A percentile compares a stretch with the other conserved stretches of the same genome.
Conservation (phyloP, 2,888 invertebrate species). For the Thysanoteuthis rhombus region DNA sequence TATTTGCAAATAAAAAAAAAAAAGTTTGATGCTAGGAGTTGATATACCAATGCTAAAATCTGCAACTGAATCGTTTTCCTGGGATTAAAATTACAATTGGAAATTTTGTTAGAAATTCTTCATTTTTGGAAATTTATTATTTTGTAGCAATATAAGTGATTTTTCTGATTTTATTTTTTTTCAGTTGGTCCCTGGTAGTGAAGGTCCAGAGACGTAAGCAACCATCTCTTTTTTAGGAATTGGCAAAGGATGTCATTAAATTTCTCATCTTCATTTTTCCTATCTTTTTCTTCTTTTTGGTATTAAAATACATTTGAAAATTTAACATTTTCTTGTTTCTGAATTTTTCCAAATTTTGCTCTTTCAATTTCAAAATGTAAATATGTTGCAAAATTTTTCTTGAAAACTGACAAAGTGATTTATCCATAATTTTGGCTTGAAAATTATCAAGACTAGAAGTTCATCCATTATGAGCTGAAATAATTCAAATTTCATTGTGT, state of each 20-base stretch:
- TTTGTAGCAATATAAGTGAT: background rate
- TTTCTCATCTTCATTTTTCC: background rate
- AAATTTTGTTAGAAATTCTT: background rate
- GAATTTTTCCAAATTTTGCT: background rate
- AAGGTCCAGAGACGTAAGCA: slow-evolving; percentile 55
- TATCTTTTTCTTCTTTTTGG: background rate
- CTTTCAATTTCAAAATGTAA: too few species aligned
- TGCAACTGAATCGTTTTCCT: too few species aligned
- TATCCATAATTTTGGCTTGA: too few species aligned
- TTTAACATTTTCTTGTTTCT: background rate
- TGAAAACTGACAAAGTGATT: too few species aligned
- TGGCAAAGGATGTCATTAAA: background rate
- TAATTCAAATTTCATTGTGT: too few species aligned
- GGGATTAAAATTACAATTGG: too few species aligned
- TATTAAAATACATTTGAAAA: background rate
- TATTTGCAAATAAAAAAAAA: too few species aligned
- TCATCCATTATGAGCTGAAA: too few species aligned
- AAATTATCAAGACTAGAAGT: too few species aligned
- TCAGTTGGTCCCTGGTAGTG: slow-evolving; percentile 64
- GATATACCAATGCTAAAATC: too few species aligned
- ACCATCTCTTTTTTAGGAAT: background rate
- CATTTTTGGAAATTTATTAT: background rate
- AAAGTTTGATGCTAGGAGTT: too few species aligned
- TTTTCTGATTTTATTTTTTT: slow-evolving; percentile 37
- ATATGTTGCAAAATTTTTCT: too few species aligned